Evolutionary conservation across 2,888 invertebrate species (phyloP).

Genomic region (Drosophila flavopinicola): DNA sequence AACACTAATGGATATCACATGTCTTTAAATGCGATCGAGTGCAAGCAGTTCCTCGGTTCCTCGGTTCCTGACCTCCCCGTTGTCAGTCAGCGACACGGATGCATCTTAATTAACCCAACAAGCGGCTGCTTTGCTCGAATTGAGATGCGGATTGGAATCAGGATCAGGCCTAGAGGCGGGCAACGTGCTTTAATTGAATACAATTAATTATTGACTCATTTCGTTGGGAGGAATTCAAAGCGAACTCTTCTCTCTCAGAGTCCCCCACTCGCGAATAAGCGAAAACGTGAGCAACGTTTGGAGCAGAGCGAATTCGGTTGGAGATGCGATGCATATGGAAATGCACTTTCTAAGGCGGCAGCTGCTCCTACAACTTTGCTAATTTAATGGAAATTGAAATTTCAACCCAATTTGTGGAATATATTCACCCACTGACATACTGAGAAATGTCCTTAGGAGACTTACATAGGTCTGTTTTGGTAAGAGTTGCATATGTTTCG

Average conservation of each 20-base stretch:
- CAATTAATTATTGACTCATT: conserved; percentile 84
- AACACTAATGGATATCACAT: conserved; percentile 48
- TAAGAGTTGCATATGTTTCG: not conserved
- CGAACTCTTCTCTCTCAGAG: conserved; percentile 22
- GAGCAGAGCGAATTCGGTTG: conserved; percentile 39
- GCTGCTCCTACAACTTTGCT: conserved; percentile 36
- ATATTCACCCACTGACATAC: conserved; percentile 37
- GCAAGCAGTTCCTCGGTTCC: conserved; percentile 17
- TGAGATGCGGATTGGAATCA: not conserved
- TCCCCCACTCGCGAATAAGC: conserved; percentile 40
- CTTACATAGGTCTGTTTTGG: not conserved
- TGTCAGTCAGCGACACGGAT: conserved; percentile 66
- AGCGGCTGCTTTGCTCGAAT: conserved; percentile 6
- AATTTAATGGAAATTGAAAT: conserved; percentile 56
- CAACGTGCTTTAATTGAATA: conserved; percentile 80
- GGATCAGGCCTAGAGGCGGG: conserved; percentile 15
- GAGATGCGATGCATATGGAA: conserved; percentile 62
- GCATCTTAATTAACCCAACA: conserved; percentile 79
- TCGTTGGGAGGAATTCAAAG: conserved; percentile 67
- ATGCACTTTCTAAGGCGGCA: conserved; percentile 61
- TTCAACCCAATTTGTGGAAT: conserved; percentile 60
- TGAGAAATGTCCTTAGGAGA: conserved; percentile 1
- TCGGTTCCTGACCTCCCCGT: conserved; percentile 10
- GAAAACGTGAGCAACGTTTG: conserved; percentile 59
- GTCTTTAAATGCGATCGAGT: conserved; percentile 34